Evolutionary conservation across 2,888 invertebrate species (phyloP), one percentile per base, ranked within the genome.

Genomic region (Agrotis ipsilon): DNA sequence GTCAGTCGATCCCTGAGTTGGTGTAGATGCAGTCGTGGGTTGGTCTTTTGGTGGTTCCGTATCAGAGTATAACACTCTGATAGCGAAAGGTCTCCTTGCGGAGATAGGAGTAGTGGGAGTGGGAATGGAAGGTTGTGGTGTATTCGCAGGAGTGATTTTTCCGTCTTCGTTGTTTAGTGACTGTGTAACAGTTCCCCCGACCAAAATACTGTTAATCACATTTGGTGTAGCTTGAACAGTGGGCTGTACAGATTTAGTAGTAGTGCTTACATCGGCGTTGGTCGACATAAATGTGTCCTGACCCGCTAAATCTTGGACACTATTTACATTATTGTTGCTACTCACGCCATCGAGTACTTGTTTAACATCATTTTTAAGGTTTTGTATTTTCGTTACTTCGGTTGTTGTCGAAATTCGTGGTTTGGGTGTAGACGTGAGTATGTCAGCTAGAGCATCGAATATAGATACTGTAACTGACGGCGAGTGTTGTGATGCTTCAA

Each of bases 391-490:
- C 80, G 88, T 88, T 90, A 92, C 92, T 92, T 94, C 94, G 81
- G 95, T 95, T 81, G 93, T 94, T 85, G 94, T 86, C 76, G 96
- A 92, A 80, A 95, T 89, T 89, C 93, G 92, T 85, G 93, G 89
- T 94, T 91, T 94, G 80, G 96, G 95, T 91, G 96, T 96, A 62
- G 96, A 96, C 82, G 96, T 96, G 83, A 97, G 94, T 88, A 97
- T 96, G 81, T 97, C 96, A 89, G 97, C 96, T 90, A 97, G 89
- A 90, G 96, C 97, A 92, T 96, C 96, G 85, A 96, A 97, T 84
- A 97, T 97, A 75, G 97, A 97, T 86, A 97, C 94, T 82, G 97
- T 97, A 85, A 96, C 96, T 86, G 96, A 96, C 80, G 96, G 96
- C 86, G 96, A 96, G 88, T 96, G 96, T 80, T 96, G 93, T 87